Conservation (phyloP, 2,113 vertebrate species). For the Ginglymostoma cirratum region DNA sequence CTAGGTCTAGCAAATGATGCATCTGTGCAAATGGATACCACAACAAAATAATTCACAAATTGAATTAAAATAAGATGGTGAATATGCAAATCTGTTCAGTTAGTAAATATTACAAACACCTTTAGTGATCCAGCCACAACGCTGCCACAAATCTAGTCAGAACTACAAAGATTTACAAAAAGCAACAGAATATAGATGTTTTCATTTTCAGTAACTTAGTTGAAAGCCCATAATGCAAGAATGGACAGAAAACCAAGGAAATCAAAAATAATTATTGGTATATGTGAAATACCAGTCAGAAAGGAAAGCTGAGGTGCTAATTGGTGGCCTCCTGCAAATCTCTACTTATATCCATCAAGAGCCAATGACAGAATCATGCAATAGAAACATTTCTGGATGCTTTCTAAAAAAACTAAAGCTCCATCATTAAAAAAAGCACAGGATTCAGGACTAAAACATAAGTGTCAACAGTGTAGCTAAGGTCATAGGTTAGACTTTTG, state of each 20-base stretch:
- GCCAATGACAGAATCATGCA: too few relatives aligned
- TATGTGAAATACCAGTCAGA: too few relatives aligned
- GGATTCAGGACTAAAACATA: not conserved
- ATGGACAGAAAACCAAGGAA: not conserved
- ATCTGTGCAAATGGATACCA: slow-evolving; percentile 53
- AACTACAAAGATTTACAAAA: not conserved
- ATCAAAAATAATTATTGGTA: too few relatives aligned
- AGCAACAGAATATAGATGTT: not conserved
- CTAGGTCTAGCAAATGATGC: slow-evolving; percentile 64
- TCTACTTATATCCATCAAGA: too few relatives aligned
- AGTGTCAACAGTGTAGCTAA: not conserved
- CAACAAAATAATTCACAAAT: not conserved
- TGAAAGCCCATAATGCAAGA: not conserved
- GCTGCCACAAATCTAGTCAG: not conserved
- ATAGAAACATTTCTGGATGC: too few relatives aligned
- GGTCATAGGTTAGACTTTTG: not conserved
- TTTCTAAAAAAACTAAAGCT: too few relatives aligned
- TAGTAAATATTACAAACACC: not conserved
- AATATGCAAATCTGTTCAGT: not conserved
- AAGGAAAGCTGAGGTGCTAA: too few relatives aligned
- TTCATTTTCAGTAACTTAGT: not conserved
- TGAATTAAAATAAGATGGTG: not conserved
- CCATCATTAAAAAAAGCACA: too few relatives aligned
- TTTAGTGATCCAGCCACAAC: not conserved
- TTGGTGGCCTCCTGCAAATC: too few relatives aligned